Percentiles rank a stretch among this genome's conserved stretches.
These are phyloP conservation scores for Drosophila colorata DNA, from an alignment of 2,888 invertebrate genomes.

Conservation along the genomic window DNA sequence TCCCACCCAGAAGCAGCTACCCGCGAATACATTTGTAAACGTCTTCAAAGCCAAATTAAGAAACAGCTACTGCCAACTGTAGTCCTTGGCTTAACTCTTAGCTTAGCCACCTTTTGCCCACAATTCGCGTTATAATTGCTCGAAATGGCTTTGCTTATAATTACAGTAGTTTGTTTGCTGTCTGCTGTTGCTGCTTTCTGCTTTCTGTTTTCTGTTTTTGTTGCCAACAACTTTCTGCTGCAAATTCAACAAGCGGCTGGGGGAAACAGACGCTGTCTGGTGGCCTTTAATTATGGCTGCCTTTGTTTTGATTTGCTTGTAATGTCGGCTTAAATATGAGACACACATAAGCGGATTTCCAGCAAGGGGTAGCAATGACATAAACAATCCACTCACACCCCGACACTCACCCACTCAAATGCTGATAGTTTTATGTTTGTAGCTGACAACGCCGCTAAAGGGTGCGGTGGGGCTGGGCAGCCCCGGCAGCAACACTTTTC, in stretches of 20 bases:
- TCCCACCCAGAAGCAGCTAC: background rate
- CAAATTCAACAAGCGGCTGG: conserved; percentile 32
- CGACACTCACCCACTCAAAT: conserved; percentile 41
- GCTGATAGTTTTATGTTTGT: conserved; percentile 79
- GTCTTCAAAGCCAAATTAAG: conserved; percentile 48
- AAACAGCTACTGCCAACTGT: background rate
- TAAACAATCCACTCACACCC: conserved; percentile 45
- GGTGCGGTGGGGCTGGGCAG: conserved; percentile 1
- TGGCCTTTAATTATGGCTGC: conserved; percentile 61
- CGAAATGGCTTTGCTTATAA: conserved; percentile 57
- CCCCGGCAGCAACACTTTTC: conserved; percentile 57
- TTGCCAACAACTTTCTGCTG: conserved; percentile 36
- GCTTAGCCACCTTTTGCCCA: conserved; percentile 16
- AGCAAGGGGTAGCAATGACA: conserved; percentile 67
- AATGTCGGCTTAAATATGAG: conserved; percentile 68
- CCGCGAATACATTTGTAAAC: conserved; percentile 48
- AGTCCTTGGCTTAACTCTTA: conserved; percentile 4
- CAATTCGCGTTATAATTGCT: conserved; percentile 58
- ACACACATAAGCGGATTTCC: conserved; percentile 70
- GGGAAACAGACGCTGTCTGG: conserved; percentile 13
- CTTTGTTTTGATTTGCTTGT: conserved; percentile 72
- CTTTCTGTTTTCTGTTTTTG: conserved; percentile 29
- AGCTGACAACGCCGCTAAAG: conserved; percentile 36
- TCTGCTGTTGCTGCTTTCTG: conserved; percentile 40
- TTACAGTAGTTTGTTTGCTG: conserved; percentile 72